Base-by-base conservation (phyloP, 2,888 invertebrate genomes). In the Strigamia transsilvanica region DNA sequence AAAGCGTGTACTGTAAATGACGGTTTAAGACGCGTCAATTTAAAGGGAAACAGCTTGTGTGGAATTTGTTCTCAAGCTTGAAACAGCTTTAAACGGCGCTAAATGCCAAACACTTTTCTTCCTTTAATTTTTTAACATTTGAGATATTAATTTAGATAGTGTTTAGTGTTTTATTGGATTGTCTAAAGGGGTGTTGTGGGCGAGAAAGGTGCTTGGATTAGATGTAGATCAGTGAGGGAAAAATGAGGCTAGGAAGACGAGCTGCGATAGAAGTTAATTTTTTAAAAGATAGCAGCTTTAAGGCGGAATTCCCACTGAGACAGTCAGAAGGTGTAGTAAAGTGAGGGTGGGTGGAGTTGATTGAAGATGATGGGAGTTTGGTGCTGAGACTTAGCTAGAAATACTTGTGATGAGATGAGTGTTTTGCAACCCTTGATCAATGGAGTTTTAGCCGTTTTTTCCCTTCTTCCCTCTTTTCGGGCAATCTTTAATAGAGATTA, bases 311-410 rank as follows among this genome's bases (percentile, higher is more conserved):
- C 73, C 73, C 73, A 73, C 27, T 32, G 73, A 73, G 73, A 73
- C 73, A 73, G 73, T 73, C 73, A 73, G 73, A 73, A 73, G 73
- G 73, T 73, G 73, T 73, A 73, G 73, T 32, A 73, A 73, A 73
- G 73, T 32, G 32, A 66, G 66, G 66, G 66, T 66, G 32, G 73
- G 32, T 73, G 73, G 73, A 73, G 73, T 73, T 73, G 73, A 73
- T 73, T 73, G 73, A 73, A 73, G 73, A 73, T 73, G 73, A 73
- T 73, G 73, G 73, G 27, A 73, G 73, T 73, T 73, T 32, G 73
- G 73, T 32, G 73, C 73, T 73, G 27, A 56, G 56, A 56, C 56
- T 56, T 15, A 15, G n/a, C 15, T 15, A 56, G 56, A 56, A 56
- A 56, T 56, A 73, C 73, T 73, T 27, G 73, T 32, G 73, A 73